A percentile compares a stretch with the other conserved stretches of the same genome.
Conservation (phyloP, 2,888 invertebrate species). For the Ophonus ardosiacus region DNA sequence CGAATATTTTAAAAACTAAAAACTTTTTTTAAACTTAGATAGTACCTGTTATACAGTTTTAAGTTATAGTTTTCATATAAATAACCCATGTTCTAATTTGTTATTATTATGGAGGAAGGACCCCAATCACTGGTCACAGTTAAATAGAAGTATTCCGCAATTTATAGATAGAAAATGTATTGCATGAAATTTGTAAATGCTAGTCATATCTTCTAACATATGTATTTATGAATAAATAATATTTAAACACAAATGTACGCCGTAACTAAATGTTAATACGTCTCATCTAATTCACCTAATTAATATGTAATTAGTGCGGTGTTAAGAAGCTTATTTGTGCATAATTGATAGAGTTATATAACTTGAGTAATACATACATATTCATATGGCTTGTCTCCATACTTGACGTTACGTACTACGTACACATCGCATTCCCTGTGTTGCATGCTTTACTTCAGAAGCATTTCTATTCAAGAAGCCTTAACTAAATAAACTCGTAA, state of each 20-base stretch:
- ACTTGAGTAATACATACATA: conserved; percentile 17
- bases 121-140: too few species aligned
- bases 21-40: too few species aligned
- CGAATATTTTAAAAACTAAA: too few species aligned
- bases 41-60: too few species aligned
- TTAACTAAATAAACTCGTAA: conserved; percentile 40
- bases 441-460: background rate
- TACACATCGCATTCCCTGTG: background rate
- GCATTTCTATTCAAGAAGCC: background rate
- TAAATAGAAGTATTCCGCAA: too few species aligned
- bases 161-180: too few species aligned
- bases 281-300: background rate
- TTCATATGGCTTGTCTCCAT: background rate
- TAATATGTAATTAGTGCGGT: conserved; percentile 20
- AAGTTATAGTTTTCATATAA: too few species aligned
- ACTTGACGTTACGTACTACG: too few species aligned
- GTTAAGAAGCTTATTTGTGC: conserved; percentile 39
- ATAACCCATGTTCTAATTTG: too few species aligned
- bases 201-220: too few species aligned
- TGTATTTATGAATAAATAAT: background rate
- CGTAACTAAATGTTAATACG: background rate
- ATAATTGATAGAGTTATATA: conserved; percentile 31
- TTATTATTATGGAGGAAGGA: too few species aligned
- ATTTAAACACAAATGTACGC: background rate
- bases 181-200: too few species aligned